Percentiles rank a stretch among this genome's conserved stretches.
phyloP scores from a whole-genome alignment of 1,140 invertebrate genomes.

The Wasmannia auropunctata region DNA sequence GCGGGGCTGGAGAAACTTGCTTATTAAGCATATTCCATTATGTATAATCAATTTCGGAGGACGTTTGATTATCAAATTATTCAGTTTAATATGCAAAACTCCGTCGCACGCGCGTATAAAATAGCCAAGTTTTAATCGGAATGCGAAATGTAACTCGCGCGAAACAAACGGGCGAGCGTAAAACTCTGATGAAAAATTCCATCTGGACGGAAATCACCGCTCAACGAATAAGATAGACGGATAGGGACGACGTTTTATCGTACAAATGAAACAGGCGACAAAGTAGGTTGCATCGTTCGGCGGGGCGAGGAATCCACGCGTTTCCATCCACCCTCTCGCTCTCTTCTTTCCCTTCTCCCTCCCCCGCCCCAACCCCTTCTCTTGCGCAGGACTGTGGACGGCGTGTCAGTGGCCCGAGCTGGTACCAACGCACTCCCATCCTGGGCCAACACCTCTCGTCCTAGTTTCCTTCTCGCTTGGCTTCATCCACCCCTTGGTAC shows the following conservation, averaged over 20 bases:
- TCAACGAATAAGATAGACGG: slow-evolving; percentile 37
- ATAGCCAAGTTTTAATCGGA: background rate
- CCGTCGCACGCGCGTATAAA: background rate
- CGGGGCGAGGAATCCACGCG: slow-evolving; percentile 66
- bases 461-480: slow-evolving; percentile 69
- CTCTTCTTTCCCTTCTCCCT: background rate
- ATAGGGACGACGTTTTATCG: slow-evolving; percentile 35
- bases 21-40: background rate
- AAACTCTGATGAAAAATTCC: slow-evolving; percentile 40
- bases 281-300: slow-evolving; percentile 73
- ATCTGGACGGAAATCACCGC: slow-evolving; percentile 43
- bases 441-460: slow-evolving; percentile 76
- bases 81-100: background rate
- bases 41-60: background rate
- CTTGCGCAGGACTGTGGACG: slow-evolving; percentile 73
- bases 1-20: background rate
- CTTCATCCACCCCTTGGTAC: slow-evolving; percentile 47
- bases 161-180: background rate
- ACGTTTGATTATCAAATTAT: background rate
- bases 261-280: slow-evolving; percentile 69
- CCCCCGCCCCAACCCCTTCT: background rate
- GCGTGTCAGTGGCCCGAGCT: slow-evolving; percentile 78
- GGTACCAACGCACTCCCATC: slow-evolving; percentile 69
- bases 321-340: slow-evolving; percentile 43
- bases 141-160: background rate